Base-by-base conservation (phyloP, 1,140 invertebrate genomes). In the Drosophila saltans region DNA sequence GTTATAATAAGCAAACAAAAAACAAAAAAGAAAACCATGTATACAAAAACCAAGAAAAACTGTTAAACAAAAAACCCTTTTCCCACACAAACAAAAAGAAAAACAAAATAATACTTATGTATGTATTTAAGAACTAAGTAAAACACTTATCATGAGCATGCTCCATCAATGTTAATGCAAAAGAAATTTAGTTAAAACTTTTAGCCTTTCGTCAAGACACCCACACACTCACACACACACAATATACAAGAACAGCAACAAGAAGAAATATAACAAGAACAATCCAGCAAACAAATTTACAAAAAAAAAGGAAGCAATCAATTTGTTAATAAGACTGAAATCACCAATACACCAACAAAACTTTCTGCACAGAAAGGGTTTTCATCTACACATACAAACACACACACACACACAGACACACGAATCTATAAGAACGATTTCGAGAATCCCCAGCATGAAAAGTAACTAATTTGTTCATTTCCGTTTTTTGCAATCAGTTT, bases 241-340 rank as follows among this genome's bases (percentile, higher is more conserved):
- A 24, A n/a, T 26, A 63, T 52, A n/a, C 10, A 60, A 55, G n/a
- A 61, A 56, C 48, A 81, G 64, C 26, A 69, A 69, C 43, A 76
- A 43, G 21, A 70, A 68, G 16, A 78, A 16, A 16, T 16, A 75
- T 30, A 81, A 86, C 78, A 79, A 73, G 84, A 88, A 89, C 83
- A 88, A 88, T 88, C 83, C 80, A 89, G 70, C 66, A 66, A 88
- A 89, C 84, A 88, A 88, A 88, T 82, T 89, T 88, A 88, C 83
- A 88, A 88, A 80, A 16, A 16, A 16, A 16, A 75, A 66, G 28
- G 77, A 88, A 80, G 77, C 83, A 88, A 88, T 88, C 83, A 88
- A 88, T 88, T 88, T 88, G 83, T 88, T 88, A 72, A 68, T 72
- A 89, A 88, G 83, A 88, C 83, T 88, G 83, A 86, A 75, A 57